Evolutionary conservation across 2,797 vertebrate genomes (phyloP), one percentile per base, ranked within the genome.

Genomic region (Sparidentex hasta): DNA sequence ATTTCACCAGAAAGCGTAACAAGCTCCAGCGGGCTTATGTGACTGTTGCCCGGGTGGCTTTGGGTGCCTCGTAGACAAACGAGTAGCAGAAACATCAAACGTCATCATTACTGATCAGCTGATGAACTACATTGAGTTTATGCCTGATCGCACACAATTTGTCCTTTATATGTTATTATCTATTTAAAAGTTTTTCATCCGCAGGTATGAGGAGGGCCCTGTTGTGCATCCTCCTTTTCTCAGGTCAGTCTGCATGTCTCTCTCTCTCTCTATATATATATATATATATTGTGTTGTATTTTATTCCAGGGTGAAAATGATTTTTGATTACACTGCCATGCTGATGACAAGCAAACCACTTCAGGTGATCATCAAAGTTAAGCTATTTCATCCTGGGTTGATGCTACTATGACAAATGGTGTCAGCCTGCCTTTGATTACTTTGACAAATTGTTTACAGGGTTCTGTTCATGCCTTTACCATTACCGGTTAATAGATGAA

Each of bases 191-290:
- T 16, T 21, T 59, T 41, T 62, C 17, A 29, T 75, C 54, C 5
- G n/a, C 62, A 81, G 75, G 47, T 21, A 7, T 59, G 1, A n/a
- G 17, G 12, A 5, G 29, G 9, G 2, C 17, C 8, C 1, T 41
- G 3, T 5, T 69, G n/a, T 52, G 25, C 43, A 1, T 48, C 16
- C 41, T 69, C 12, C 47, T 78, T 14, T n/a, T 79, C 11, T 79
- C 80, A 76, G 76, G 80, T 85, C 25, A 73, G 82, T 76, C 4
- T 54, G 6, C 0, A 12, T 51, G 11, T 57, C 4, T 50, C n/a
- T n/a, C n/a, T n/a, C n/a, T n/a, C n/a, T n/a, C n/a, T n/a, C n/a
- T n/a, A n/a, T n/a, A n/a, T n/a, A 3, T 41, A 17, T 20, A 2
- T 38, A 1, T 21, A 5, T 33, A 33, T 33, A 7, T 43, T 38